These are phyloP conservation scores for Apis florea DNA, from an alignment of 1,140 invertebrate species.

Conservation along the genomic window DNA sequence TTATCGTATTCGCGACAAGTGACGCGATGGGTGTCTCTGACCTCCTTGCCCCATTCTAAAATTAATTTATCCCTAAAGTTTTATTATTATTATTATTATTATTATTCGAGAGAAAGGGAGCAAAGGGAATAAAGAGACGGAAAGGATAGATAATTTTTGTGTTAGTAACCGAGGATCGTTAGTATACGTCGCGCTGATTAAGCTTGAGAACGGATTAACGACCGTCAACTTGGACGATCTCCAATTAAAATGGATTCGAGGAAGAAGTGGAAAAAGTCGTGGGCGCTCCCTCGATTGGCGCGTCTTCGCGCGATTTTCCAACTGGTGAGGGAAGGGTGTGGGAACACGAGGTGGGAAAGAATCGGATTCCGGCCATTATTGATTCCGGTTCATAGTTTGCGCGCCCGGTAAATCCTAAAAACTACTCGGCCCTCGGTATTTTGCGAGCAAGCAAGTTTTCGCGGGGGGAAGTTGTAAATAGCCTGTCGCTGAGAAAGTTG, in stretches of 20 bases:
- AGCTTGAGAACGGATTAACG: neutral
- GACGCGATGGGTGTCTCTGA: too few species aligned
- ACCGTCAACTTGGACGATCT: neutral
- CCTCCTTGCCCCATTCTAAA: too few species aligned
- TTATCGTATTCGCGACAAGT: too few species aligned
- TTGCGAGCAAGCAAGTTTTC: constrained; percentile 46
- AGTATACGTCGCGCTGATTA: neutral
- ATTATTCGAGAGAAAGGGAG: neutral
- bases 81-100: too few species aligned
- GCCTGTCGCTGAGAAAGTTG: constrained; percentile 53
- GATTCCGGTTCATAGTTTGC: constrained; percentile 25
- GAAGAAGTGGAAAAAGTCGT: neutral
- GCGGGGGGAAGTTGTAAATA: constrained; percentile 57
- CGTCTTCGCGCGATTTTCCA: neutral
- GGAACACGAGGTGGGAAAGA: neutral
- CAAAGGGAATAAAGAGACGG: too few species aligned
- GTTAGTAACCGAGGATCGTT: neutral
- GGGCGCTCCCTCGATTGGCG: constrained; percentile 5
- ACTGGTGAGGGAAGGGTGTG: neutral
- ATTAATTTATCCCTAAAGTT: too few species aligned
- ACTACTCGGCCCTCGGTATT: constrained; percentile 42
- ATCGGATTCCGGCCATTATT: constrained; percentile 19
- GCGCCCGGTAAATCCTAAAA: constrained; percentile 54
- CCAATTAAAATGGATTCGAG: constrained; percentile 16
- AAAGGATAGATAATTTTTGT: neutral